Evolutionary conservation across 1,140 invertebrate species (phyloP).

Genomic region (Trypoxylus dichotomus): DNA sequence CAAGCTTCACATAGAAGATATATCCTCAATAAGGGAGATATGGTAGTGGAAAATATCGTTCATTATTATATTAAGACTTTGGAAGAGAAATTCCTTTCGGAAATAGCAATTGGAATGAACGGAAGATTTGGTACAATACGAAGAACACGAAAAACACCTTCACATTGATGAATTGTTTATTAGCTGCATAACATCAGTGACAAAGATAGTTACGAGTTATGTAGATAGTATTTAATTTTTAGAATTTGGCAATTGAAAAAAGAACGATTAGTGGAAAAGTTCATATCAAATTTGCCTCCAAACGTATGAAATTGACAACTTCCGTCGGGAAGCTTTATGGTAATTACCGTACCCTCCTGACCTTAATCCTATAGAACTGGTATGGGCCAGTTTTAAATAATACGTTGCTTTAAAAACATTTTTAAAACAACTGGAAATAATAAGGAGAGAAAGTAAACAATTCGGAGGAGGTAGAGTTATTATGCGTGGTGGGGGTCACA

Average conservation of each 20-base stretch:
- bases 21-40: constrained; percentile 79
- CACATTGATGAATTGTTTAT: constrained; percentile 78
- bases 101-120: constrained; percentile 90
- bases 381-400: too few relatives aligned
- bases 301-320: too few relatives aligned
- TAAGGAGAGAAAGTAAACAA: too few relatives aligned
- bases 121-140: constrained; percentile 90
- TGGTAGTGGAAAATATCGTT: constrained; percentile 82
- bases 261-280: too few relatives aligned
- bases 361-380: too few relatives aligned
- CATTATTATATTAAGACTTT: constrained; percentile 72
- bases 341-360: too few relatives aligned
- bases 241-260: background rate
- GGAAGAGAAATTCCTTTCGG: constrained; percentile 80
- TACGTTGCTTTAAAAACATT: too few relatives aligned
- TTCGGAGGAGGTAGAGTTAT: too few relatives aligned
- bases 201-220: constrained; percentile 66
- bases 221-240: constrained; percentile 47
- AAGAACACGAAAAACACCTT: constrained; percentile 73
- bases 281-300: too few relatives aligned
- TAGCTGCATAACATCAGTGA: constrained; percentile 72
- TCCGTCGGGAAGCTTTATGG: too few relatives aligned
- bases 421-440: too few relatives aligned
- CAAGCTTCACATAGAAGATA: constrained; percentile 84
- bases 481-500: too few relatives aligned